Percentiles rank a stretch among this genome's conserved stretches.
Conservation (phyloP, 1,140 invertebrate species). For the Eumaeus atala region DNA sequence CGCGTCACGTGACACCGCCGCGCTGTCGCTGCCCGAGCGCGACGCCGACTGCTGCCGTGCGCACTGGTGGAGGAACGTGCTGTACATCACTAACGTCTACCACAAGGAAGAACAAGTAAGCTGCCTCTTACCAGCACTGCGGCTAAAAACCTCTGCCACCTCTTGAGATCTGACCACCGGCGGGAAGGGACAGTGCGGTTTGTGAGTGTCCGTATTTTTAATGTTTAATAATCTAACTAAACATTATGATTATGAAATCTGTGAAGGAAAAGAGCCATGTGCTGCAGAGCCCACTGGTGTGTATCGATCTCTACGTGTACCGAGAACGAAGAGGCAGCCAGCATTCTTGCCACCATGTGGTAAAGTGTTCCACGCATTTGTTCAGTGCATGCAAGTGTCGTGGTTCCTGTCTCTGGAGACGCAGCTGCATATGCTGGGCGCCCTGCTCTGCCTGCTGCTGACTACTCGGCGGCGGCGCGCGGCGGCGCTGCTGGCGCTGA, state of each 20-base stretch:
- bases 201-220: too few species aligned
- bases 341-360: too few species aligned
- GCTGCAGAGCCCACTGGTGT: too few species aligned
- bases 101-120: conserved; percentile 40
- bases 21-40: conserved; percentile 35
- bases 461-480: conserved; percentile 19
- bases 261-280: too few species aligned
- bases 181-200: too few species aligned
- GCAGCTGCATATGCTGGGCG: conserved; percentile 42
- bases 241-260: too few species aligned
- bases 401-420: conserved; percentile 57
- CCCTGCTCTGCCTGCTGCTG: conserved; percentile 36
- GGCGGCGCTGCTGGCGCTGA: conserved; percentile 17
- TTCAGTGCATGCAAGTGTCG: conserved; percentile 56
- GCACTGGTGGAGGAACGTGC: conserved; percentile 55
- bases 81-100: conserved; percentile 49
- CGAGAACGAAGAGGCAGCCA: too few species aligned
- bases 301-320: too few species aligned
- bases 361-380: not conserved
- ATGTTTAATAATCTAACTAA: too few species aligned
- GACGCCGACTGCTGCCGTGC: conserved; percentile 39
- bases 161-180: too few species aligned
- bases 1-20: conserved; percentile 30
- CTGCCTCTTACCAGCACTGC: too few species aligned
- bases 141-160: not conserved